These are phyloP conservation scores for Philaethria dido DNA, from an alignment of 2,888 invertebrate genomes.

Conservation along the genomic window DNA sequence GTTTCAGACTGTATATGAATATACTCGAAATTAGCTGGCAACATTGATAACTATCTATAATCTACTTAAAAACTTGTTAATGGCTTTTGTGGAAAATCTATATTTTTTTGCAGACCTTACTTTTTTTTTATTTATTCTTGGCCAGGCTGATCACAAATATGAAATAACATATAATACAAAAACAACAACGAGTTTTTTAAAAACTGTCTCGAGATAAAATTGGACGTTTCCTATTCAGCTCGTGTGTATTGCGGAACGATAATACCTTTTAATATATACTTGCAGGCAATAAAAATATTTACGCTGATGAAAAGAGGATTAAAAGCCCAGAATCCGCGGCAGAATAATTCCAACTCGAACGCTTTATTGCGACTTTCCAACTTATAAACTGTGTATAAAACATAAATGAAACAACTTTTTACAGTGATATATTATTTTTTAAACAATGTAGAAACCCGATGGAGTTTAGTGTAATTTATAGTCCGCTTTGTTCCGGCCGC, in stretches of 20 bases:
- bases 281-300: constrained; percentile 19
- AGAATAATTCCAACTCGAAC: constrained; percentile 13
- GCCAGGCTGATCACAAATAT: no score
- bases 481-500: constrained; percentile 19
- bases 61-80: no score
- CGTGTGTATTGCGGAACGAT: constrained; percentile 1
- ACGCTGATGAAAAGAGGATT: constrained; percentile 19
- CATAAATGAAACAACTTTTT: constrained; percentile 20
- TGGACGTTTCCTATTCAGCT: not conserved
- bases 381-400: constrained; percentile 21
- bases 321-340: constrained; percentile 17
- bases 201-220: constrained; percentile 8
- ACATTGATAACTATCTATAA: no score
- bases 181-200: not conserved
- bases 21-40: no score
- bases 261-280: constrained; percentile 20
- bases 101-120: no score
- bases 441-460: constrained; percentile 35
- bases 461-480: constrained; percentile 36
- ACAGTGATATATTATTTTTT: constrained; percentile 36
- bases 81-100: no score
- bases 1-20: no score
- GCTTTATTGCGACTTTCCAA: constrained; percentile 18
- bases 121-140: no score
- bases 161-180: not conserved